A percentile compares a stretch with the other conserved stretches of the same genome.
Conservation (phyloP, 1,140 invertebrate genomes). For the Diprion similis region DNA sequence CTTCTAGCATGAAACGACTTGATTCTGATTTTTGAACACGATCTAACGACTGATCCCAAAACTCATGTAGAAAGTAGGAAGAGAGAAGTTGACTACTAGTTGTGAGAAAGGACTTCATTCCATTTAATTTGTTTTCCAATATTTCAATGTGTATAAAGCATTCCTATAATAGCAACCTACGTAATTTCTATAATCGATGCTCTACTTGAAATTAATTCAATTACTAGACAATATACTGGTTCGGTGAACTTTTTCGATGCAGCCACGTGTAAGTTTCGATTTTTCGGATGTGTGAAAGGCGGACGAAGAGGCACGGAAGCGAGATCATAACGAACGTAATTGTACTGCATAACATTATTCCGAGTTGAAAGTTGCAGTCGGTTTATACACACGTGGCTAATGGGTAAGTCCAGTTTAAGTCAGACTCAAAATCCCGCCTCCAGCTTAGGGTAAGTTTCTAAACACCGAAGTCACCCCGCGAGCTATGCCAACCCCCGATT, state of each 20-base stretch:
- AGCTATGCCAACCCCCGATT: not conserved
- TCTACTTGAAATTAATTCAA: too few relatives aligned
- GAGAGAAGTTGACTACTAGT: too few relatives aligned
- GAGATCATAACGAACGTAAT: not conserved
- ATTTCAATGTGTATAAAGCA: too few relatives aligned
- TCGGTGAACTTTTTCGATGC: not conserved
- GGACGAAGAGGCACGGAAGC: not conserved
- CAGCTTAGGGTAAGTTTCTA: not conserved
- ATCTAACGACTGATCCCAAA: too few relatives aligned
- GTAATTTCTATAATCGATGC: too few relatives aligned
- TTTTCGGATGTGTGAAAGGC: not conserved
- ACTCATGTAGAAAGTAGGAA: too few relatives aligned
- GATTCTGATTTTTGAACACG: too few relatives aligned
- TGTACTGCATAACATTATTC: not conserved
- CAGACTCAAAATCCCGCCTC: not conserved
- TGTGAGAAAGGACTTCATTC: too few relatives aligned
- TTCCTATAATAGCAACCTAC: too few relatives aligned
- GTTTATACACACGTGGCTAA: not conserved
- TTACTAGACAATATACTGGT: too few relatives aligned
- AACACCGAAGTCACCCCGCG: not conserved
- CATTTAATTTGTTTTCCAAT: too few relatives aligned
- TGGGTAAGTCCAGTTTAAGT: conserved; percentile 4
- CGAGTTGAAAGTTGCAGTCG: not conserved
- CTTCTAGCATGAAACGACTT: too few relatives aligned
- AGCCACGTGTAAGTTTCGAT: not conserved